Percentiles rank a stretch among this genome's conserved stretches.
Evolutionary conservation across 2,113 vertebrate genomes (phyloP).

Genomic region (Mohoua ochrocephala): DNA sequence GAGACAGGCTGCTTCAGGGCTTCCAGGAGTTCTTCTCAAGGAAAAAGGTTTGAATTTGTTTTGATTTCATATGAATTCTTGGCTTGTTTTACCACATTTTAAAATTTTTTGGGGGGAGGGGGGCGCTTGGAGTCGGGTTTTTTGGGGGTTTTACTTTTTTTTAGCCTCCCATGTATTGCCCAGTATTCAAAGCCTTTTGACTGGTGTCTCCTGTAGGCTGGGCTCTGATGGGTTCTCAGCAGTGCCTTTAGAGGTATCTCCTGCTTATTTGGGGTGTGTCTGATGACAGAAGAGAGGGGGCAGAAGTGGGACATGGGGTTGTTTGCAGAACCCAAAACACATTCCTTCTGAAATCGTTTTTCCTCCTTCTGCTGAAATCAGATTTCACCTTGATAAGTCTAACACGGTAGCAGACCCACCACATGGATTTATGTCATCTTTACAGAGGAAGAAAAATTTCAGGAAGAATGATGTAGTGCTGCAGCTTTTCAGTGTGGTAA

Average conservation of each 20-base stretch:
- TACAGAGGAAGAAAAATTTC: background rate
- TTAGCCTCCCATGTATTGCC: background rate
- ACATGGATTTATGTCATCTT: background rate
- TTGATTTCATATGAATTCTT: background rate
- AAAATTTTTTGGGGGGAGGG: fast-evolving
- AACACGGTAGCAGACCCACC: background rate
- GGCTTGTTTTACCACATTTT: background rate
- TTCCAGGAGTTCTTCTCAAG: background rate
- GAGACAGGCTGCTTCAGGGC: background rate
- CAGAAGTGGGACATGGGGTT: background rate
- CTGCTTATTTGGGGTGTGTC: background rate
- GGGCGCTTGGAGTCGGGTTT: background rate
- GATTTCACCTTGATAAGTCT: background rate
- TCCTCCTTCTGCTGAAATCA: background rate
- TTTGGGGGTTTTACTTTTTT: background rate
- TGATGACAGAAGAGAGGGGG: background rate
- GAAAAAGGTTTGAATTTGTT: background rate
- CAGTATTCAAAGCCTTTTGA: background rate
- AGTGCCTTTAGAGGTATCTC: background rate
- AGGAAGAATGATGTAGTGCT: background rate
- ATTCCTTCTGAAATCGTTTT: background rate
- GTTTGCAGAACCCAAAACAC: background rate
- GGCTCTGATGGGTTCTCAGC: background rate
- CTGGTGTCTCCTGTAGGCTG: background rate
- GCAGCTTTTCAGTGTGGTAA: background rate